These are phyloP conservation scores for Sarotherodon lohbergeri DNA, from an alignment of 2,113 vertebrate species.

Conservation along the genomic window DNA sequence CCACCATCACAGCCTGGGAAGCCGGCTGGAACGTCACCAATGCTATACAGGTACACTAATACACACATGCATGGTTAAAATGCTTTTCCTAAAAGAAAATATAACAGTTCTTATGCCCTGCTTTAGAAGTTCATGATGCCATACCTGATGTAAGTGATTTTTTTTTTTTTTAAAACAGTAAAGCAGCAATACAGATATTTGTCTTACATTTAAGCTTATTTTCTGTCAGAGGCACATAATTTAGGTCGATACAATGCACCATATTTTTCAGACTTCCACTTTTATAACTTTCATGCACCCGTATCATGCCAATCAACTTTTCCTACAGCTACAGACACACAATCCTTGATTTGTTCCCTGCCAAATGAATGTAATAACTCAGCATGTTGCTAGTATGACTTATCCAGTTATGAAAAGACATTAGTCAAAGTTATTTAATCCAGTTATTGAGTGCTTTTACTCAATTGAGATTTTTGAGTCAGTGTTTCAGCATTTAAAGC, in stretches of 20 bases:
- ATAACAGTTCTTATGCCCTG: background rate
- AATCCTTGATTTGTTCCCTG: background rate
- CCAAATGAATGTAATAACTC: background rate
- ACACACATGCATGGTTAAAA: background rate
- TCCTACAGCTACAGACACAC: background rate
- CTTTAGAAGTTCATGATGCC: background rate
- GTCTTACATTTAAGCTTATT: background rate
- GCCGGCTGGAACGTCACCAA: conserved; percentile 80
- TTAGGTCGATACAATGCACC: background rate
- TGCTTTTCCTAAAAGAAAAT: background rate
- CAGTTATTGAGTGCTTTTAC: background rate
- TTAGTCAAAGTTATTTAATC: background rate
- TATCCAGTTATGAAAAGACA: background rate
- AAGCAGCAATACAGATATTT: background rate
- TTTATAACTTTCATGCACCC: background rate
- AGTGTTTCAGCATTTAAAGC: background rate
- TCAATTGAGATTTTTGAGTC: background rate
- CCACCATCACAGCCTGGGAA: conserved; percentile 77
- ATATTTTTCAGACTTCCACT: background rate
- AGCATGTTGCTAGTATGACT: background rate
- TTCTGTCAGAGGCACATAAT: background rate
- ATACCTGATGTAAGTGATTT: background rate
- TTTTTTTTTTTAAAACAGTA: background rate
- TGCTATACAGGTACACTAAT: conserved; percentile 69
- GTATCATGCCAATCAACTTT: background rate